A percentile compares a stretch with the other conserved stretches of the same genome.
phyloP scores from a whole-genome alignment of 2,113 vertebrate genomes.

The Sarotherodon lohbergeri region DNA sequence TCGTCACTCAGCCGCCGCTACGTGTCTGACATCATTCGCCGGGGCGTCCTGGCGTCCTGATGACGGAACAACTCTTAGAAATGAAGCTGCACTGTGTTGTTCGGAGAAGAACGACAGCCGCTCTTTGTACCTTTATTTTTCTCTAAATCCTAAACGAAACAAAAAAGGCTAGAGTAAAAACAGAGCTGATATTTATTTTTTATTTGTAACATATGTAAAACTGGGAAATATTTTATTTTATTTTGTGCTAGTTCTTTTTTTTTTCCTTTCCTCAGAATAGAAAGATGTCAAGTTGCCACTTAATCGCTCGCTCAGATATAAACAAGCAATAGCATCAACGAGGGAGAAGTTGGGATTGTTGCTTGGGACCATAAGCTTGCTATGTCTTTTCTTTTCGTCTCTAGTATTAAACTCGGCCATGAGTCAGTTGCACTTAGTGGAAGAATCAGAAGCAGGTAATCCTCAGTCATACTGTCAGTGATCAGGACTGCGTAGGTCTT shows the following conservation, averaged over 20 bases:
- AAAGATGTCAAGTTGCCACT: constrained; percentile 62
- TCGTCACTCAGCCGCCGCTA: constrained; percentile 77
- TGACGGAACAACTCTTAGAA: background rate
- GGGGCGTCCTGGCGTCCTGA: constrained; percentile 93
- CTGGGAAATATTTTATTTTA: constrained; percentile 53
- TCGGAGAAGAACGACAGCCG: background rate
- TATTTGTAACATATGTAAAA: constrained; percentile 68
- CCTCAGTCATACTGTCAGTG: background rate
- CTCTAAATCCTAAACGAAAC: background rate
- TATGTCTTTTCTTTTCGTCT: background rate
- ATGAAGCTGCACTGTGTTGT: constrained; percentile 21
- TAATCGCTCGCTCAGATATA: constrained; percentile 32
- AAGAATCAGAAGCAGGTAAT: background rate
- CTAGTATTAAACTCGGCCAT: constrained; percentile 27
- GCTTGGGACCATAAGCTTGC: constrained; percentile 57
- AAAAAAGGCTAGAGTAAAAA: constrained; percentile 26
- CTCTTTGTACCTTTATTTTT: constrained; percentile 55
- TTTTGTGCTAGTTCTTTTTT: constrained; percentile 39
- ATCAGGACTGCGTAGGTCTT: background rate
- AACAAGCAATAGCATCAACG: constrained; percentile 14
- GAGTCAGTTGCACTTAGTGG: constrained; percentile 21
- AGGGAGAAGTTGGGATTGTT: background rate
- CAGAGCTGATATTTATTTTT: constrained; percentile 72
- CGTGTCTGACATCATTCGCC: constrained; percentile 83
- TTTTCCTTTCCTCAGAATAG: constrained; percentile 1